A percentile compares a stretch with the other conserved stretches of the same genome.
phyloP scores from a whole-genome alignment of 2,797 vertebrate species.

The Pipistrellus kuhlii region DNA sequence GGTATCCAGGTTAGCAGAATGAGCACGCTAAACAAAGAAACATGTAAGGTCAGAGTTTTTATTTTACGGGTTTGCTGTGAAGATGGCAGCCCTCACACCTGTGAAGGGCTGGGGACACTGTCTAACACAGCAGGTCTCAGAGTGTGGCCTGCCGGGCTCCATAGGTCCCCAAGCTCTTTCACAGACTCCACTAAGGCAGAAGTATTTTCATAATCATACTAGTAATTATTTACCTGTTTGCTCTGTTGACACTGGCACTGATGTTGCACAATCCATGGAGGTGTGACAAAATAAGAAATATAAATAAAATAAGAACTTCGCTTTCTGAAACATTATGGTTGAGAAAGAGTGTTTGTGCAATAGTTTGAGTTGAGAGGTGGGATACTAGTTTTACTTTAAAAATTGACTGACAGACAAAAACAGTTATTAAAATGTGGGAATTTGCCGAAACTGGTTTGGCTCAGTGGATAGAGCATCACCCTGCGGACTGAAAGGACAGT shows the following conservation, averaged over 20 bases:
- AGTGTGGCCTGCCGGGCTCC: not conserved
- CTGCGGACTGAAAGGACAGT: too few relatives aligned
- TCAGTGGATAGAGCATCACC: too few relatives aligned
- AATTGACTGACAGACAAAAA: not conserved
- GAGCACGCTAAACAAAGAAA: not conserved
- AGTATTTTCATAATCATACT: not conserved
- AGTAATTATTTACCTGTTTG: not conserved
- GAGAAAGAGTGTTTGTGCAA: not conserved
- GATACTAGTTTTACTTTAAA: constrained; percentile 35
- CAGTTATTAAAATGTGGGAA: not conserved
- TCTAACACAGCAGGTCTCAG: not conserved
- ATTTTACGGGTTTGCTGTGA: not conserved
- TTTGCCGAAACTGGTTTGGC: not conserved
- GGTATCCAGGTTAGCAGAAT: not conserved
- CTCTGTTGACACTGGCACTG: not conserved
- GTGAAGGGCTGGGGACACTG: not conserved
- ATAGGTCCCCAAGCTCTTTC: accelerated
- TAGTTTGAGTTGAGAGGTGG: not conserved
- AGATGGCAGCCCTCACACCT: not conserved
- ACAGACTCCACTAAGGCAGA: not conserved
- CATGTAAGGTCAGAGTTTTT: not conserved
- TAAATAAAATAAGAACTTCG: not conserved
- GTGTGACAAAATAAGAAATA: not conserved
- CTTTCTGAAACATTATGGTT: not conserved
- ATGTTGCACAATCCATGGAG: not conserved